phyloP scores from a whole-genome alignment of 2,888 invertebrate genomes.

The Adela reaumurella region DNA sequence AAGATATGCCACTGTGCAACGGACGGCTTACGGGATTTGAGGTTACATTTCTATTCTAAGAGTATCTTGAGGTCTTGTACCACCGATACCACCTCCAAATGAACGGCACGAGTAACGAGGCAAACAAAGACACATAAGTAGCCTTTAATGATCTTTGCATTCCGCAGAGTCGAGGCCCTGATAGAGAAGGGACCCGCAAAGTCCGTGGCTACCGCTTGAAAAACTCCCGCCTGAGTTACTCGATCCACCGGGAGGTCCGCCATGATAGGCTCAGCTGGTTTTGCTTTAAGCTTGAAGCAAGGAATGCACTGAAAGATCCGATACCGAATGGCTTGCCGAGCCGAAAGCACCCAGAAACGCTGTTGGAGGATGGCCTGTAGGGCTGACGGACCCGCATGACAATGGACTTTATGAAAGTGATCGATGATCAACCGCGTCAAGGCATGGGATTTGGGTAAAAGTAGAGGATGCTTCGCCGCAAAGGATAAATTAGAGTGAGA shows the following conservation, averaged over 20 bases:
- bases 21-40: too few relatives aligned
- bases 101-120: too few relatives aligned
- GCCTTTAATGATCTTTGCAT: neutral
- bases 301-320: neutral
- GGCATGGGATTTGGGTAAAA: neutral
- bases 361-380: neutral
- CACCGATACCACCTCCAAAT: too few relatives aligned
- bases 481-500: neutral
- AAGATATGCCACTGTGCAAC: too few relatives aligned
- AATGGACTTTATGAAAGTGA: neutral
- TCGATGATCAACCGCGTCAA: neutral
- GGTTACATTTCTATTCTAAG: too few relatives aligned
- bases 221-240: neutral
- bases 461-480: neutral
- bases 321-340: neutral
- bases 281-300: neutral
- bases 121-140: slow-evolving; percentile 9
- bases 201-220: neutral
- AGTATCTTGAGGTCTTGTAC: too few relatives aligned
- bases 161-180: neutral
- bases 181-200: slow-evolving; percentile 1
- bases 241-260: neutral
- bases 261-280: neutral
- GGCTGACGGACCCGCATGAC: too few relatives aligned
- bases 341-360: neutral